Base-by-base conservation (phyloP, 2,888 invertebrate genomes). In the Luffia ferchaultella region DNA sequence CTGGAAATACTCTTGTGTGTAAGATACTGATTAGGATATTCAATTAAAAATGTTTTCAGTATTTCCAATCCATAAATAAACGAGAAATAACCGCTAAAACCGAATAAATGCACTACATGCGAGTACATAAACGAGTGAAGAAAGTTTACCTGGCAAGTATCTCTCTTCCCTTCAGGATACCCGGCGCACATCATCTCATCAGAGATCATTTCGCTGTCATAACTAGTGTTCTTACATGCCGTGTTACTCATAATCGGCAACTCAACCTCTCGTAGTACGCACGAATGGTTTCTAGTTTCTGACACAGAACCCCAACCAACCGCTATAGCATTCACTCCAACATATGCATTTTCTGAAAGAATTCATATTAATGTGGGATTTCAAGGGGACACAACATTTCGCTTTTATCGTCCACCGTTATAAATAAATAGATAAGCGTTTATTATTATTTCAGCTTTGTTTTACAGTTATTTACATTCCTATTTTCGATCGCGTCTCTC, bases 121-220 rank as follows among this genome's bases (percentile, higher is more conserved):
- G n/a, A n/a, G n/a, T n/a, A n/a, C n/a, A n/a, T n/a, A n/a, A n/a
- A n/a, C n/a, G n/a, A n/a, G n/a, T n/a, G n/a, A n/a, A n/a, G n/a
- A n/a, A n/a, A n/a, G n/a, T n/a, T 60, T 71, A 93, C 93, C 87
- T 93, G 93, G 66, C 93, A 94, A 7, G 93, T 91, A 67, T 94
- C 94, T 62, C 87, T 91, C 56, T 86, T 79, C 1, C 94, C 94
- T 20, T 87, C 86, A 0, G 88, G 87, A 65, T 91, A 92, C 1
- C 93, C 94, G 44, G 94, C 94, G 63, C 94, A 95, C 65, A 95
- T 72, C 95, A 95, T 96, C 60, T 90, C 91, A 58, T 93, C 92
- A 0, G 91, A 90, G 52, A 95, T 95, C 92, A 94, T 93, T 52
- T 88, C 86, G 1, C 89, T 76, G 16, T 90, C 90, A 67, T 96